Base-by-base conservation (phyloP, 2,797 vertebrate genomes). In the Salmo trutta region DNA sequence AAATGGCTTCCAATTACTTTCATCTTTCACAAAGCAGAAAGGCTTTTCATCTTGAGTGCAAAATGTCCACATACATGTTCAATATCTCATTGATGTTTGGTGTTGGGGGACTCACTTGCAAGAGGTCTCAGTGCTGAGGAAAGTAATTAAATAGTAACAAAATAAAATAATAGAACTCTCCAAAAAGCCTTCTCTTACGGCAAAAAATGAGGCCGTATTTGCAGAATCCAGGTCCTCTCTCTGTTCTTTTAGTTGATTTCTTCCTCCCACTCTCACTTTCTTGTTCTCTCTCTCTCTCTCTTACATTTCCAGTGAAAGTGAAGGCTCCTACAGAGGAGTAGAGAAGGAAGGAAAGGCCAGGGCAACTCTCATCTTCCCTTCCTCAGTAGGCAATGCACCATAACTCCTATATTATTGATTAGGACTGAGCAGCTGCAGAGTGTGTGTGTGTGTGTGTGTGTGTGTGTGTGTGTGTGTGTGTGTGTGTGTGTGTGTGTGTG, bases 11-110 rank as follows among this genome's bases (percentile, higher is more conserved):
- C n/a, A n/a, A 21, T 41, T 24, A 41, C 69, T 47, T 67, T 33
- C 31, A 67, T 33, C 27, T 67, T 67, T 33, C 69, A 71, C 21
- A 47, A 21, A 71, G 33, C 77, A 85, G 84, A 87, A 72, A 75
- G 4, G 82, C 77, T 76, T 88, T 88, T 91, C 85, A 87, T 89
- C 81, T 86, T 5, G 73, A 77, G 78, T 86, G 73, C 75, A 83
- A 80, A 87, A 79, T 77, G 79, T 89, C 82, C 81, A 77, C 74
- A 77, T 77, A 31, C 76, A 78, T 77, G 76, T 31, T 90, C 88
- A 85, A 64, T 64, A 88, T 82, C 81, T 80, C 73, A 76, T 83
- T 85, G 81, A 90, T 86, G 83, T 84, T 82, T 65, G 77, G 71
- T 81, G 83, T 76, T 27, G 70, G 81, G 80, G 83, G 75, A 84